These are phyloP conservation scores for Drosophila pandora DNA, from an alignment of 1,140 invertebrate genomes.

Conservation along the genomic window DNA sequence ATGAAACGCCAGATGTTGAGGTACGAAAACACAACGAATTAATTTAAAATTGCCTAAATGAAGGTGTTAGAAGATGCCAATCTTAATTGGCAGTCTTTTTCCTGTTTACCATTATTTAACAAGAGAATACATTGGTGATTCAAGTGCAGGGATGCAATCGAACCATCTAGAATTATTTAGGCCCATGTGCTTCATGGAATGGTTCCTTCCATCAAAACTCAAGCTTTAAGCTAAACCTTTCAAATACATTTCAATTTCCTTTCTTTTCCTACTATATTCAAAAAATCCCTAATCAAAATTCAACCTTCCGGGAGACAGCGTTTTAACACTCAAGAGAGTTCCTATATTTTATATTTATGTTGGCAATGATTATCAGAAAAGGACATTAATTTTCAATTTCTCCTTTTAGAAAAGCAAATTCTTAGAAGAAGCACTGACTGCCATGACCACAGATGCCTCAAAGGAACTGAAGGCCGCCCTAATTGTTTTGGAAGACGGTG, in stretches of 20 bases:
- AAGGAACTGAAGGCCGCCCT: constrained; percentile 42
- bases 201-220: not conserved
- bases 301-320: too few species aligned
- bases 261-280: too few species aligned
- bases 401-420: constrained; percentile 41
- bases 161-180: constrained; percentile 18
- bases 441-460: constrained; percentile 42
- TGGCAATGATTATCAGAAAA: too few species aligned
- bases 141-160: constrained; percentile 7
- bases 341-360: too few species aligned
- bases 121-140: not conserved
- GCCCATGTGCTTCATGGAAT: constrained; percentile 16
- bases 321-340: too few species aligned
- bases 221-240: not conserved
- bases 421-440: constrained; percentile 43
- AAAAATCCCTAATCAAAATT: too few species aligned
- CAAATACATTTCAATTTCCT: too few species aligned
- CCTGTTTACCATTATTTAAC: too few species aligned
- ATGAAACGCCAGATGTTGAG: constrained; percentile 23
- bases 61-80: not conserved
- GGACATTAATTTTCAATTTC: not conserved
- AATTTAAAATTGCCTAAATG: not conserved
- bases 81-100: not conserved
- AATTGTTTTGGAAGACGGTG: constrained; percentile 22
- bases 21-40: constrained; percentile 12